These are phyloP conservation scores for Pollenia angustigena DNA, from an alignment of 2,888 invertebrate genomes.

Conservation along the genomic window DNA sequence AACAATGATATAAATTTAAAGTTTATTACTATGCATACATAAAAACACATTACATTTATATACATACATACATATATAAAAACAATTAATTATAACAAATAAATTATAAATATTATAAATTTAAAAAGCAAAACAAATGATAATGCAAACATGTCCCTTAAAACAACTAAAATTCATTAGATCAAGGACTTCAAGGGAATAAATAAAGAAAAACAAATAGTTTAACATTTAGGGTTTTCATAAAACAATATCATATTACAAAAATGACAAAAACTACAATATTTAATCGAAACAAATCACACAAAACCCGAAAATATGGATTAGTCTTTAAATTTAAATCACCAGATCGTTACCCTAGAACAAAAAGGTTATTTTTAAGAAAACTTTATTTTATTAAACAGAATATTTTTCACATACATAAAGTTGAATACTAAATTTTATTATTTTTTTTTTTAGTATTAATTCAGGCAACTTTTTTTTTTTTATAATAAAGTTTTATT, in stretches of 20 bases:
- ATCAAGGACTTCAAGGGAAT: conserved; percentile 30
- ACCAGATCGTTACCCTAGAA: not conserved
- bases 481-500: too few relatives aligned
- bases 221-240: conserved; percentile 57
- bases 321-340: conserved; percentile 38
- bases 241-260: conserved; percentile 28
- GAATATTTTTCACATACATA: not conserved
- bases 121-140: conserved; percentile 37
- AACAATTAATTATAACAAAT: conserved; percentile 36
- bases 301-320: not conserved
- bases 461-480: too few relatives aligned
- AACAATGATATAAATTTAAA: conserved; percentile 27
- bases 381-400: conserved; percentile 3
- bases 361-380: not conserved
- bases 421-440: too few relatives aligned
- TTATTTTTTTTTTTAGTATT: too few relatives aligned
- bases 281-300: not conserved
- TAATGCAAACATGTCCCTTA: conserved; percentile 52
- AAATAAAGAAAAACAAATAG: conserved; percentile 25
- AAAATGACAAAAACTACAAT: conserved; percentile 17
- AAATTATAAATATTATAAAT: conserved; percentile 46
- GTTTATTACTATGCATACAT: conserved; percentile 59
- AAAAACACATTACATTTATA: conserved; percentile 63
- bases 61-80: conserved; percentile 36
- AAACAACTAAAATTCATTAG: conserved; percentile 34